Evolutionary conservation across 2,888 invertebrate species (phyloP), one percentile per base, ranked within the genome.

Genomic region (Agrochola litura): DNA sequence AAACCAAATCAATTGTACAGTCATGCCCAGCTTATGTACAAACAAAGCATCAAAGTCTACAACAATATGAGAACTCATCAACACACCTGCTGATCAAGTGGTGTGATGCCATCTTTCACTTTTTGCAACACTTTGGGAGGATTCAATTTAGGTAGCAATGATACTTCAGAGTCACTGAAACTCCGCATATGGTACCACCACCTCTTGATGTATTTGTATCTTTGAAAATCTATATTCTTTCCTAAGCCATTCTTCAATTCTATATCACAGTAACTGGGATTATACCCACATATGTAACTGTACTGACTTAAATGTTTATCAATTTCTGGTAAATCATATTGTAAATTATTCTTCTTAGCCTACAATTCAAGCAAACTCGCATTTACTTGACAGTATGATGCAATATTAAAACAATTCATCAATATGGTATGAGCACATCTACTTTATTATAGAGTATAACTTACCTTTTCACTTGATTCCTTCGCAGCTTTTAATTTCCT

Each of bases 401-500:
- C 88, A 93, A 92, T 88, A 74, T 46, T 60, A 77, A 49, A 83
- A 79, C 49, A 77, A 76, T 76, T 46, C 6, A 78, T 71, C 81
- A 84, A 78, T 76, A 82, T 79, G 83, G 70, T 74, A 65, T 52
- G 41, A 41, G 12, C 12, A 54, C n/a, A 72, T 19, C 14, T 52
- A 61, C 25, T 49, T 65, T n/a, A 25, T 61, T 68, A 52, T 30
- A 66, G 12, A 60, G 68, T 64, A 30, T 0, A 66, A 81, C 86
- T 77, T 70, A 98, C 98, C 98, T 98, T 97, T 87, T 98, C 98
- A 93, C 97, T 97, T 72, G 98, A 97, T 94, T 98, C 98, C 95
- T 98, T 98, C 52, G 98, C 97, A 85, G 98, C 97, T 96, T 99
- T 99, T 83, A 99, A 96, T 95, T 98, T 98, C 91, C 98, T 97